These are phyloP conservation scores for Prochilodus magdalenae DNA, from an alignment of 2,113 vertebrate species.

Conservation along the genomic window DNA sequence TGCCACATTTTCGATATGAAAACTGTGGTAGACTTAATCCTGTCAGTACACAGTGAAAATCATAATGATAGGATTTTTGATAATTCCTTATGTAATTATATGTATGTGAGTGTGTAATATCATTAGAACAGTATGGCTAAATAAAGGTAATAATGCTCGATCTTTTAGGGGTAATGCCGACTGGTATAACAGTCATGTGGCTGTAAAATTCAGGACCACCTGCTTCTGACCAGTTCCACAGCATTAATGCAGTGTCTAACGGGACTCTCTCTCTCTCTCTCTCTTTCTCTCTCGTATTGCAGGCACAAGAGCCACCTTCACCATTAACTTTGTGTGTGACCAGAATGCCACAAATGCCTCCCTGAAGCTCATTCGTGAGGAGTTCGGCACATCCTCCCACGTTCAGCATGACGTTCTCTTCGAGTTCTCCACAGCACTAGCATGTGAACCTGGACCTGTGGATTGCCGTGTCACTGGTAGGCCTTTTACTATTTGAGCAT, in stretches of 20 bases:
- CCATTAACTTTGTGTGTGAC: conserved; percentile 88
- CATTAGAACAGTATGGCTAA: too few relatives aligned
- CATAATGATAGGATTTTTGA: too few relatives aligned
- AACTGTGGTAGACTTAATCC: neutral
- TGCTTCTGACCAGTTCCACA: neutral
- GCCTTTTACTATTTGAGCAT: conserved; percentile 2
- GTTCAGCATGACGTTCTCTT: conserved; percentile 82
- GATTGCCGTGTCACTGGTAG: conserved; percentile 87
- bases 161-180: too few relatives aligned
- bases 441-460: conserved; percentile 87
- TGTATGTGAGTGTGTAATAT: too few relatives aligned
- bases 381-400: conserved; percentile 71
- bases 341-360: conserved; percentile 73
- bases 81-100: too few relatives aligned
- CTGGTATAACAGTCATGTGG: neutral
- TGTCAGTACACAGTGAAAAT: neutral
- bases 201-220: neutral
- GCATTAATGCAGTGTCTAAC: too few relatives aligned
- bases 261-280: too few relatives aligned
- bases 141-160: too few relatives aligned
- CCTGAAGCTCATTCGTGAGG: conserved; percentile 78
- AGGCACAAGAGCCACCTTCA: conserved; percentile 82
- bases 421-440: conserved; percentile 89
- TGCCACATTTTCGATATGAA: too few relatives aligned
- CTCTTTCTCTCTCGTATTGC: conserved; percentile 32